Evolutionary conservation across 2,113 vertebrate species (phyloP), one percentile per base, ranked within the genome.

Genomic region (Coptodon rendalli): DNA sequence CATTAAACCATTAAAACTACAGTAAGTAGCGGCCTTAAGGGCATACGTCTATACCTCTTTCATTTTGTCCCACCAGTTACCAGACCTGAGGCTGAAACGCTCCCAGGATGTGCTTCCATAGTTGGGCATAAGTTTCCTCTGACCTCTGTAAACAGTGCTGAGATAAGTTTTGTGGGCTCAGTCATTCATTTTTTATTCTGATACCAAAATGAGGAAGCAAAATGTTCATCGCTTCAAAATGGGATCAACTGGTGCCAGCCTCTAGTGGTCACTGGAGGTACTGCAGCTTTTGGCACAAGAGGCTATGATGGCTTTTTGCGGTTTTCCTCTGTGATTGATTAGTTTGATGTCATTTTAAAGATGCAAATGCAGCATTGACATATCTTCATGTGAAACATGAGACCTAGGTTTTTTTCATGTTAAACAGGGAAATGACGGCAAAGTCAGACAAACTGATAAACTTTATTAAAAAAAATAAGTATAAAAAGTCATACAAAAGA

Each of bases 101-200:
- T 34, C 1, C 29, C 29, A 19, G 29, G 59, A 34, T 34, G 16
- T 34, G 59, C 31, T 68, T 22, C 36, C 63, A 40, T 22, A 68
- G 36, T 43, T 71, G 66, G n/a, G 11, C 12, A 16, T 6, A 71
- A 3, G 63, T 40, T 71, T 40, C 3, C 61, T 66, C 2, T 66
- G 31, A 66, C 61, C 31, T 38, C 17, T 66, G 17, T n/a, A 61
- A 61, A 61, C 9, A 34, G 57, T 11, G 57, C 57, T 11, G 29
- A 0, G 57, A 6, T 61, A 61, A 0, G 57, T 10, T 61, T 34
- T 34, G 57, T 19, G 29, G 5, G 57, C 16, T 63, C 59, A 0
- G 59, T 34, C 59, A 0, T 63, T 19, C 0, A 63, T 63, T 63
- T 19, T 63, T 22, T 22, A 22, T 22, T 22, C 22, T 22, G 22